Base-by-base conservation (phyloP, 2,113 vertebrate species). In the Heptranchias perlo region DNA sequence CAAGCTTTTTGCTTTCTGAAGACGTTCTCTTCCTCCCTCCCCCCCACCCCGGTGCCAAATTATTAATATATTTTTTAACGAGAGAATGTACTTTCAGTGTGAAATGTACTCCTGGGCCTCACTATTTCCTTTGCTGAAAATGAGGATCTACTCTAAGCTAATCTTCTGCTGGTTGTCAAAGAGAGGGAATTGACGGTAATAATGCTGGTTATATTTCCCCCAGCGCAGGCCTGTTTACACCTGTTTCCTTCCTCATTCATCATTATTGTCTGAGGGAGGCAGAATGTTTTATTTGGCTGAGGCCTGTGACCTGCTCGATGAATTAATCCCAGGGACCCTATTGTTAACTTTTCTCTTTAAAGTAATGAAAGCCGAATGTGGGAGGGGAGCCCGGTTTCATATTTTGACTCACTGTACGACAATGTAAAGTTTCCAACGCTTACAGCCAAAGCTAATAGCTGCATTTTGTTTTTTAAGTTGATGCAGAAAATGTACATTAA, bases 221-320 rank as follows among this genome's bases (percentile, higher is more conserved):
- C 94, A 69, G 21, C 44, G 47, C 44, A 47, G 44, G 65, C 62
- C 92, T 64, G 62, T 67, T 65, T 94, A 44, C 94, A 95, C 94
- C 94, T 95, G 94, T 95, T 95, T 69, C 94, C 64, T 25, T 52
- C 47, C 47, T 69, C 64, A 73, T 67, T 95, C 25, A 95, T 95
- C 94, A 69, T 73, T 47, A 49, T 52, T 95, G 64, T 73, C 25
- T 69, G 94, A 49, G 54, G 44, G 64, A 69, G 13, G 44, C 39
- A 5, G 62, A 49, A 35, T 31, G 94, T 95, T 95, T 67, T 35
- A 14, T 11, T 67, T 95, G 94, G 64, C 94, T 69, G 92, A 4
- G 1, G 21, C 23, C 64, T 69, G 2, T 58, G 64, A 47, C 62
- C 49, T 35, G 31, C 52, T 91, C 52, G 13, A 94, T 95, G 65